These are phyloP conservation scores for Harpalus rufipes DNA, from an alignment of 2,888 invertebrate genomes.

Conservation along the genomic window DNA sequence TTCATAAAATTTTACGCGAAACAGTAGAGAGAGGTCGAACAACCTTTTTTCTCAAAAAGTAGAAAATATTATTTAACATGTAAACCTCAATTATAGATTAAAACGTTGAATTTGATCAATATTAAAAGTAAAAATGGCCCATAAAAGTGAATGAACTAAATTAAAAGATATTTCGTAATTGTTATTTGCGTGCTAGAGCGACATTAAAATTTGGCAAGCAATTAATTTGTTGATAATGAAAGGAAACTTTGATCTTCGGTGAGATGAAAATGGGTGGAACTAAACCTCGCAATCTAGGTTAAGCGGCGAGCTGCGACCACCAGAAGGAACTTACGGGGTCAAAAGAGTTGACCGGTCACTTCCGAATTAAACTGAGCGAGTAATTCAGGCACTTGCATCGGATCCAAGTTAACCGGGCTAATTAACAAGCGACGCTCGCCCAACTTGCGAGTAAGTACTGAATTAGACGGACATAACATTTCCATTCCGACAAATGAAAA, in stretches of 20 bases:
- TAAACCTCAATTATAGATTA: too few relatives aligned
- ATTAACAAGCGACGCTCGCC: conserved; percentile 50
- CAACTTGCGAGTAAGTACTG: conserved; percentile 35
- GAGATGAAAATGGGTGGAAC: not conserved
- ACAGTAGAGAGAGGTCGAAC: too few relatives aligned
- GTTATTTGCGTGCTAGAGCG: too few relatives aligned
- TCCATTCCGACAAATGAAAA: conserved; percentile 53
- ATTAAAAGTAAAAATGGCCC: too few relatives aligned
- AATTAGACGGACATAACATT: conserved; percentile 48
- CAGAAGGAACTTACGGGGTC: conserved; percentile 49
- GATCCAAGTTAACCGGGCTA: conserved; percentile 53
- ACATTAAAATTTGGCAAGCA: too few relatives aligned
- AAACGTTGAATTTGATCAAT: too few relatives aligned
- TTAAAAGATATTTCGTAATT: too few relatives aligned
- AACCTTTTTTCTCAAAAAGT: too few relatives aligned
- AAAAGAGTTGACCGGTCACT: conserved; percentile 51
- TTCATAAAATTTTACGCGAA: too few relatives aligned
- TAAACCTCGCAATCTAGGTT: conserved; percentile 37
- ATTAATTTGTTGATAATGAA: too few relatives aligned
- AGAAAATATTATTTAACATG: too few relatives aligned
- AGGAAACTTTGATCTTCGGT: not conserved
- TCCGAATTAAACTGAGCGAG: conserved; percentile 50
- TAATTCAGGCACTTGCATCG: conserved; percentile 53
- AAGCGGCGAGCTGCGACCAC: conserved; percentile 5
- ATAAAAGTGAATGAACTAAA: too few relatives aligned